Evolutionary conservation across 2,113 vertebrate species (phyloP).

Genomic region (Chionodraco myersi): DNA sequence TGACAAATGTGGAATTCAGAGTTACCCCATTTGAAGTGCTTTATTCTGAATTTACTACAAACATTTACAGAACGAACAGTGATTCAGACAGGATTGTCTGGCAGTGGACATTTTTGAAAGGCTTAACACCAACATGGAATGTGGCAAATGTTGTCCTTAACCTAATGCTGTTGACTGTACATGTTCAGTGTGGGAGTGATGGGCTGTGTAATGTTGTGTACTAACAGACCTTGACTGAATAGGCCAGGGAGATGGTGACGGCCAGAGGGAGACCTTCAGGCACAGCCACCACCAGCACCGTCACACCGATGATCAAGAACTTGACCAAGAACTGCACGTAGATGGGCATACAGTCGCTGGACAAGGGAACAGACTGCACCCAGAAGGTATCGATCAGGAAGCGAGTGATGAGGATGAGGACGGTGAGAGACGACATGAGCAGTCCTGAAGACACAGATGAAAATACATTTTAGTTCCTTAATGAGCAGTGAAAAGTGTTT

Average conservation of each 20-base stretch:
- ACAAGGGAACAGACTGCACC: conserved; percentile 90
- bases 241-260: conserved; percentile 97
- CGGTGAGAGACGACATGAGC: conserved; percentile 94
- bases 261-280: conserved; percentile 98
- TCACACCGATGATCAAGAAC: conserved; percentile 99
- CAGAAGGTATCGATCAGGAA: conserved; percentile 96
- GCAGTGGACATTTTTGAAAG: too few relatives aligned
- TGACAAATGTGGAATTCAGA: conserved; percentile 68
- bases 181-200: not conserved
- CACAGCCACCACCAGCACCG: conserved; percentile 96
- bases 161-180: too few relatives aligned
- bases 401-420: conserved; percentile 94
- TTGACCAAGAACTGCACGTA: conserved; percentile 98
- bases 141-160: too few relatives aligned
- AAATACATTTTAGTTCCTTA: too few relatives aligned
- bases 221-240: conserved; percentile 94
- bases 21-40: too few relatives aligned
- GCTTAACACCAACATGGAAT: too few relatives aligned
- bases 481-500: too few relatives aligned
- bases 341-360: conserved; percentile 90
- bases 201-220: not conserved
- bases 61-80: not conserved
- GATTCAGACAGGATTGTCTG: conserved; percentile 1
- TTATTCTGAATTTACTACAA: too few relatives aligned
- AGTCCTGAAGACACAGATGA: conserved; percentile 83